phyloP scores from a whole-genome alignment of 2,888 invertebrate genomes.

The Polylopha cassiicola region DNA sequence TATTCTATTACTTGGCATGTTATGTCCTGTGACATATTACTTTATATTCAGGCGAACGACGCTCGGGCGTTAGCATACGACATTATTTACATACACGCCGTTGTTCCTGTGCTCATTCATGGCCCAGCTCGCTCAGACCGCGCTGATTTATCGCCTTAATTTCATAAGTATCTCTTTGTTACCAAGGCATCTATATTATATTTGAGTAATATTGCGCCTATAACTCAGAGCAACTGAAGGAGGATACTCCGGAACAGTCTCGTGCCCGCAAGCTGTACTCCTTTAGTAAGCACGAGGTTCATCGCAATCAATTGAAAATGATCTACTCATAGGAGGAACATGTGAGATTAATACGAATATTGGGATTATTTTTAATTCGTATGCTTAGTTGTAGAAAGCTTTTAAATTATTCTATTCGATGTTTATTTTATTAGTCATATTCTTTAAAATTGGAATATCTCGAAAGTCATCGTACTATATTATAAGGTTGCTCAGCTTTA shows the following conservation, averaged over 20 bases:
- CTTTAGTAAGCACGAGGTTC: constrained; percentile 21
- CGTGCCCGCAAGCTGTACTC: constrained; percentile 22
- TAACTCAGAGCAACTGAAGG: constrained; percentile 51
- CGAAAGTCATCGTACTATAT: no score
- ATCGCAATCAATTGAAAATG: constrained; percentile 18
- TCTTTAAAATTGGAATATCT: no score
- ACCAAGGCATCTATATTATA: constrained; percentile 60
- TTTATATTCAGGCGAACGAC: constrained; percentile 59
- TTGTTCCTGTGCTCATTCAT: constrained; percentile 69
- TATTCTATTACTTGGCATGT: constrained; percentile 47
- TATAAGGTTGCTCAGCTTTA: no score
- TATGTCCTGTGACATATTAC: constrained; percentile 57
- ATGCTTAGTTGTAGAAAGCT: no score
- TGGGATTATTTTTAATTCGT: constrained; percentile 21
- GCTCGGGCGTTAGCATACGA: constrained; percentile 51
- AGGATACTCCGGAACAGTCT: constrained; percentile 39
- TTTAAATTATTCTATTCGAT: no score
- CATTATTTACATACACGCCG: constrained; percentile 73
- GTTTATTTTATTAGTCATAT: no score
- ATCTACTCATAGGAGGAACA: background rate
- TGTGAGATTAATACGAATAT: no score
- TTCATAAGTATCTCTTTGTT: constrained; percentile 77
- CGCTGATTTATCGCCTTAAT: constrained; percentile 74
- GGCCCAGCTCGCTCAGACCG: constrained; percentile 49
- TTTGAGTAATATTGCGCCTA: constrained; percentile 56